These are phyloP conservation scores for Tangara arthus DNA, from an alignment of 2,797 vertebrate species.

Conservation along the genomic window DNA sequence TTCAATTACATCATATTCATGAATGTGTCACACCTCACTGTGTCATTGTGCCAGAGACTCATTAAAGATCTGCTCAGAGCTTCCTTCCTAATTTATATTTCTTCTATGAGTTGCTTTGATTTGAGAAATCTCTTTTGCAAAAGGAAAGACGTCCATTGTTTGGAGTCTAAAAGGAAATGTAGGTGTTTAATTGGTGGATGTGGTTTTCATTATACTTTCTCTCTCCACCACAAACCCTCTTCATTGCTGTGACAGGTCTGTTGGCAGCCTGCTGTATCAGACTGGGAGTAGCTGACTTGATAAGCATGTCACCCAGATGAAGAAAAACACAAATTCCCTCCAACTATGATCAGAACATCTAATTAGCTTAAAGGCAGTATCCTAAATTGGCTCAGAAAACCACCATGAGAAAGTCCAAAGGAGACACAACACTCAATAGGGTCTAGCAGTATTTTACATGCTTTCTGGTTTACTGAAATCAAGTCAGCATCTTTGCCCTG, in stretches of 20 bases:
- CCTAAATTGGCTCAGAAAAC: conserved; percentile 14
- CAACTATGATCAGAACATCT: conserved; percentile 35
- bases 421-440: neutral
- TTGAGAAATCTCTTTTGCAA: conserved; percentile 34
- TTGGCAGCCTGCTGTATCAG: conserved; percentile 44
- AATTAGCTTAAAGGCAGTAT: conserved; percentile 8
- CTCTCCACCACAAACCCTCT: conserved; percentile 17
- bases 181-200: conserved; percentile 55
- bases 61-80: conserved; percentile 41
- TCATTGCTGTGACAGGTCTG: conserved; percentile 38
- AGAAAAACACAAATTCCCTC: conserved; percentile 33
- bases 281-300: conserved; percentile 36
- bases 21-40: neutral
- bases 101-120: conserved; percentile 16
- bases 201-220: conserved; percentile 31
- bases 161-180: conserved; percentile 46
- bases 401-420: neutral
- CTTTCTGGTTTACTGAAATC: neutral
- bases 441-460: neutral
- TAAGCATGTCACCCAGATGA: neutral
- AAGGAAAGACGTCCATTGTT: conserved; percentile 19
- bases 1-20: conserved; percentile 15
- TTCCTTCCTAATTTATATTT: conserved; percentile 33
- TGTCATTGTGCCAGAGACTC: neutral
- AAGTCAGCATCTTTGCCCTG: neutral